A percentile compares a stretch with the other conserved stretches of the same genome.
Evolutionary conservation across 2,888 invertebrate species (phyloP).

Genomic region (Mantis religiosa): DNA sequence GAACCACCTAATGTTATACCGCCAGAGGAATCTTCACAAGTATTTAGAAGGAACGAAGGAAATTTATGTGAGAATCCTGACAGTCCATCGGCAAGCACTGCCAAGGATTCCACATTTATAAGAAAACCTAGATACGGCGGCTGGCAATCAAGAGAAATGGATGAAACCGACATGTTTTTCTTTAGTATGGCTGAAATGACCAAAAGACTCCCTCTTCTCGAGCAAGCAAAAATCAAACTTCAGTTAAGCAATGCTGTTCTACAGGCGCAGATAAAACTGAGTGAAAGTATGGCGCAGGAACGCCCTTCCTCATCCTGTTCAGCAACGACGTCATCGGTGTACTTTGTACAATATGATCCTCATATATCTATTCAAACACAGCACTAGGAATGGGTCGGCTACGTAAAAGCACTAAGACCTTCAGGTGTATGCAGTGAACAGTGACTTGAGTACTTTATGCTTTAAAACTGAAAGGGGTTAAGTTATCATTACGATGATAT

Average conservation of each 20-base stretch:
- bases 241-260: neutral
- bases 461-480: neutral
- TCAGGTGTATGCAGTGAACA: neutral
- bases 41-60: no score
- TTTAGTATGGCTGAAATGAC: neutral
- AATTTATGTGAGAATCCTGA: neutral
- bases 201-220: neutral
- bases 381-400: neutral
- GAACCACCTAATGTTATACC: neutral
- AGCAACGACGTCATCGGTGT: neutral
- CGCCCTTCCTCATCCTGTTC: neutral
- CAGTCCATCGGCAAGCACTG: neutral
- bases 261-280: neutral
- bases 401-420: no score
- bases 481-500: no score
- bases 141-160: neutral
- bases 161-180: neutral
- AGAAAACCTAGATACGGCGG: neutral
- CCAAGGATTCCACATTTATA: neutral
- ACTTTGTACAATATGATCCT: neutral
- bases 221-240: neutral
- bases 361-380: neutral
- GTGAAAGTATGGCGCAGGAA: neutral
- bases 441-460: neutral
- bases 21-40: neutral